Evolutionary conservation across 1,140 invertebrate species (phyloP).

Genomic region (Brachionus angularis): DNA sequence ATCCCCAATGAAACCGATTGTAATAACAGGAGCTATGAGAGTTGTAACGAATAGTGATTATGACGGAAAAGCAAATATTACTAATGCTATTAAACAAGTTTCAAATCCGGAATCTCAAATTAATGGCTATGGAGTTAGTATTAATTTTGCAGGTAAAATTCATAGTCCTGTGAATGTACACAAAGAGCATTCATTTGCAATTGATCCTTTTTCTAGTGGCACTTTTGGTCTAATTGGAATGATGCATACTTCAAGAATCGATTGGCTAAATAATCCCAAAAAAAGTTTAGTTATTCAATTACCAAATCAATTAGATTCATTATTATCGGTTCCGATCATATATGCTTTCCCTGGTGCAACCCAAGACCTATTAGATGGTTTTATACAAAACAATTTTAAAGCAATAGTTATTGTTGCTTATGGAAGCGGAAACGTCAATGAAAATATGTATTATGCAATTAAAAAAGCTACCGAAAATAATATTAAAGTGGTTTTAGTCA

Average conservation of each 20-base stretch:
- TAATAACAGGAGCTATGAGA: conserved; percentile 37
- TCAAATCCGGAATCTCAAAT: conserved; percentile 28
- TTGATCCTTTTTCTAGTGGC: conserved; percentile 40
- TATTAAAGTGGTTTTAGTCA: conserved; percentile 19
- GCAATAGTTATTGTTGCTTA: conserved; percentile 10
- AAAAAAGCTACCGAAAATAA: conserved; percentile 37
- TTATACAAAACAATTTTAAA: neutral
- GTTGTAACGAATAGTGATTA: conserved; percentile 40
- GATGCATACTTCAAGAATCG: conserved; percentile 39
- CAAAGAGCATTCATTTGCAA: conserved; percentile 40
- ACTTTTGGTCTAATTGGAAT: conserved; percentile 30
- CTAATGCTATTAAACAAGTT: conserved; percentile 34
- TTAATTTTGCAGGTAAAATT: conserved; percentile 44
- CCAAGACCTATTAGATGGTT: conserved; percentile 23
- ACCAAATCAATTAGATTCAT: neutral
- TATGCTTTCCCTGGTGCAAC: conserved; percentile 9
- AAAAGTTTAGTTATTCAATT: conserved; percentile 14
- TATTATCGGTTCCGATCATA: conserved; percentile 19
- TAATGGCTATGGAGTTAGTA: conserved; percentile 12
- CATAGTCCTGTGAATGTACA: conserved; percentile 30
- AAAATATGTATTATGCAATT: conserved; percentile 42
- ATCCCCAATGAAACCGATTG: conserved; percentile 24
- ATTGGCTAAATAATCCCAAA: conserved; percentile 41
- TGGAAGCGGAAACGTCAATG: conserved; percentile 38
- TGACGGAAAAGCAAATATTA: conserved; percentile 43